These are phyloP conservation scores for Oscheius sp. DNA, from an alignment of 2,888 invertebrate genomes.

Conservation along the genomic window DNA sequence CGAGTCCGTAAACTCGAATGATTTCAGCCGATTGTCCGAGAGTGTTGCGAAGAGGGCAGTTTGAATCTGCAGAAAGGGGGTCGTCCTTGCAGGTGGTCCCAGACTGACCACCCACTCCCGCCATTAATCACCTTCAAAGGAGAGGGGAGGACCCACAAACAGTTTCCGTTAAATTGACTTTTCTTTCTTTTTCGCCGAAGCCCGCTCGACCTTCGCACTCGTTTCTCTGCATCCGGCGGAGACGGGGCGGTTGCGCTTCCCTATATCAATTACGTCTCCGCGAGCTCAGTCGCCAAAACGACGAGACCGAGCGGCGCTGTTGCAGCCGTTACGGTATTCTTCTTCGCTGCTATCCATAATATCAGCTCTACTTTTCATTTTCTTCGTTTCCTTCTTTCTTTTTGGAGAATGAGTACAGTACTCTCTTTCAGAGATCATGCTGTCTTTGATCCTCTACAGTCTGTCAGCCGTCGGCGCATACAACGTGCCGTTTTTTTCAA, in stretches of 20 bases:
- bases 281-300: no score
- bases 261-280: constrained; percentile 27
- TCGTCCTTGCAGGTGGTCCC: constrained; percentile 2
- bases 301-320: constrained; percentile 9
- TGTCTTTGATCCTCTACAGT: not conserved
- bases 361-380: constrained; percentile 6
- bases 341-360: not conserved
- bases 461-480: constrained; percentile 23
- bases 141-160: not conserved
- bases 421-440: no score
- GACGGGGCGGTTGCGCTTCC: not conserved
- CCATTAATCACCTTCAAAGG: constrained; percentile 13
- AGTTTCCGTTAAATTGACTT: constrained; percentile 28
- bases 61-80: not conserved
- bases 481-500: constrained; percentile 21
- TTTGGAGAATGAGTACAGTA: not conserved
- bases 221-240: no score
- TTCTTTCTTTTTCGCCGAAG: constrained; percentile 6
- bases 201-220: constrained; percentile 29
- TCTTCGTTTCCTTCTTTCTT: not conserved
- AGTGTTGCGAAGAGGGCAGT: not conserved
- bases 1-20: no score
- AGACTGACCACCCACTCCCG: not conserved
- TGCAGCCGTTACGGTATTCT: not conserved
- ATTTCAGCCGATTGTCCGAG: no score